A percentile compares a stretch with the other conserved stretches of the same genome.
phyloP scores from a whole-genome alignment of 2,888 invertebrate species.

The Drosophila kambysellisi region DNA sequence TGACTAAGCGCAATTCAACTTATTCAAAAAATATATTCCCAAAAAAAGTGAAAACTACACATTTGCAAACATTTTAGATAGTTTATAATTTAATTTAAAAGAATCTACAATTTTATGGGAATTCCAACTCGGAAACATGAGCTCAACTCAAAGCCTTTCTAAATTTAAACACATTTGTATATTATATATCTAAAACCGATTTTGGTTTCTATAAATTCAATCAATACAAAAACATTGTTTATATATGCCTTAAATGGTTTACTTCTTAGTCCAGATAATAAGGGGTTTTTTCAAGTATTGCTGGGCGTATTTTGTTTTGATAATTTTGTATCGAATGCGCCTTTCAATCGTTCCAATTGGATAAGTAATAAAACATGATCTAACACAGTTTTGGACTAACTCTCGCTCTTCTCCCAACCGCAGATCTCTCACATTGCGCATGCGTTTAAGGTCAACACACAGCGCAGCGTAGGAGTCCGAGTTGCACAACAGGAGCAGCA shows the following conservation, averaged over 20 bases:
- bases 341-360: background rate
- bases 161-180: background rate
- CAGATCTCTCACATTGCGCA: conserved; percentile 32
- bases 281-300: background rate
- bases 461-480: background rate
- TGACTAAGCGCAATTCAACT: background rate
- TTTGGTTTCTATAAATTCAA: no score
- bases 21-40: background rate
- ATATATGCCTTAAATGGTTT: background rate
- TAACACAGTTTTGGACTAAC: background rate
- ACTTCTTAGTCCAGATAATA: background rate
- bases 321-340: background rate
- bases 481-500: conserved; percentile 6
- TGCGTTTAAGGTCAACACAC: conserved; percentile 38
- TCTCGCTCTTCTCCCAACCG: background rate
- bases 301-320: background rate
- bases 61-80: background rate
- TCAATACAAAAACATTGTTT: no score
- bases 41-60: background rate
- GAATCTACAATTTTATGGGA: background rate
- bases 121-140: background rate
- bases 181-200: background rate
- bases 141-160: background rate
- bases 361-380: background rate
- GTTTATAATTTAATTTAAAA: background rate